These are phyloP conservation scores for Mimumesa dahlbomi DNA, from an alignment of 2,888 invertebrate genomes.

Conservation along the genomic window DNA sequence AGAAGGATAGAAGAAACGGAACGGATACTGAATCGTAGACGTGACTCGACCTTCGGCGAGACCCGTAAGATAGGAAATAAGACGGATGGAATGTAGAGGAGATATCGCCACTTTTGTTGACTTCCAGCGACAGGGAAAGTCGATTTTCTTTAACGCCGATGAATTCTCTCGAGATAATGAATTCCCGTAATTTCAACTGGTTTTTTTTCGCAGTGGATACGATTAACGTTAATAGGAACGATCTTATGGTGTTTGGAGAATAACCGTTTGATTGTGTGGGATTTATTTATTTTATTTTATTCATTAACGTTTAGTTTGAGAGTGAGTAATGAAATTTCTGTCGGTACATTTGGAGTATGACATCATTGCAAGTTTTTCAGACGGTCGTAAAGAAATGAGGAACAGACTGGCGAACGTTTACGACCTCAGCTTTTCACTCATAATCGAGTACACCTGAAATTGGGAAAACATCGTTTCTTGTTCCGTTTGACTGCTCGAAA, in stretches of 20 bases:
- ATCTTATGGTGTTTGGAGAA: no score
- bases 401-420: constrained; percentile 10
- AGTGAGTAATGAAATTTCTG: no score
- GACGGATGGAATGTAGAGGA: not conserved
- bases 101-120: constrained; percentile 5
- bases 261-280: no score
- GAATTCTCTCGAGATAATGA: no score
- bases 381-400: constrained; percentile 2
- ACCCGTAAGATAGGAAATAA: constrained; percentile 22
- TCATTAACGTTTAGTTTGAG: no score
- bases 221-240: no score
- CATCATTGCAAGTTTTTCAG: no score
- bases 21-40: constrained; percentile 34
- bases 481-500: constrained; percentile 16
- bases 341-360: no score
- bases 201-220: no score
- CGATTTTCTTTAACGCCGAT: not conserved
- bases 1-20: not conserved
- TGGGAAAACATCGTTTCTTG: constrained; percentile 34
- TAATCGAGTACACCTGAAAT: constrained; percentile 51
- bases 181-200: no score
- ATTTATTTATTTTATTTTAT: no score
- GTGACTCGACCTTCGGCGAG: constrained; percentile 28
- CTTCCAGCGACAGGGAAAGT: constrained; percentile 9
- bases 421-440: constrained; percentile 26